Evolutionary conservation across 2,888 invertebrate genomes (phyloP), one percentile per base, ranked within the genome.

Genomic region (Drosophila neoperkinsi): DNA sequence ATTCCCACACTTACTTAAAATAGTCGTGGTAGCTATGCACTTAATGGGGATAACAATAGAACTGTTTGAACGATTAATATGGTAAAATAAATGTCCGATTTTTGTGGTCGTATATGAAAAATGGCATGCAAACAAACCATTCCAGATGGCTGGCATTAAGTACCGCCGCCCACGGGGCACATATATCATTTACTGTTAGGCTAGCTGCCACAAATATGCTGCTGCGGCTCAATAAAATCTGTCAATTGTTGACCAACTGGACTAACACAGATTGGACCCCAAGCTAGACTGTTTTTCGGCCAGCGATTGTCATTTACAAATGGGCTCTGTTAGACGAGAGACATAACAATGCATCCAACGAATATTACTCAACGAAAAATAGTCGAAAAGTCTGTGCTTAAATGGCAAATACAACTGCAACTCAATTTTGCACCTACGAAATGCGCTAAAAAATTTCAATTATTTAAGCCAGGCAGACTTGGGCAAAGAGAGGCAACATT

Each of bases 241-340:
- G 60, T 64, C 53, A 31, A 49, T 53, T n/a, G 46, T 13, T 46
- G 6, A 55, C 33, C 21, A 52, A 25, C 4, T 60, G 43, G 38
- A 41, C 50, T 36, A 51, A 46, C 41, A 52, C 30, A 31, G 18
- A 28, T 9, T 43, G n/a, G 41, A 43, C 11, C 21, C 7, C 25
- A 25, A 49, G 11, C 18, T 34, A 34, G 53, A 55, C 36, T 31
- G 56, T 43, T 41, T 53, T 51, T 64, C 68, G 68, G 64, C 79
- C 65, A 43, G 50, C 43, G 64, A 65, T 71, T 77, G 88, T 65
- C 80, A 82, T 85, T 85, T 74, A 77, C 84, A 85, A 88, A 82
- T 84, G 83, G 74, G 69, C 31, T 52, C 38, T 49, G 57, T 59
- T 57, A 61, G 62, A 43, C 10, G 7, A 52, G 63, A 63, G 62